phyloP scores from a whole-genome alignment of 1,140 invertebrate species.

The Brachionus paranguensis region DNA sequence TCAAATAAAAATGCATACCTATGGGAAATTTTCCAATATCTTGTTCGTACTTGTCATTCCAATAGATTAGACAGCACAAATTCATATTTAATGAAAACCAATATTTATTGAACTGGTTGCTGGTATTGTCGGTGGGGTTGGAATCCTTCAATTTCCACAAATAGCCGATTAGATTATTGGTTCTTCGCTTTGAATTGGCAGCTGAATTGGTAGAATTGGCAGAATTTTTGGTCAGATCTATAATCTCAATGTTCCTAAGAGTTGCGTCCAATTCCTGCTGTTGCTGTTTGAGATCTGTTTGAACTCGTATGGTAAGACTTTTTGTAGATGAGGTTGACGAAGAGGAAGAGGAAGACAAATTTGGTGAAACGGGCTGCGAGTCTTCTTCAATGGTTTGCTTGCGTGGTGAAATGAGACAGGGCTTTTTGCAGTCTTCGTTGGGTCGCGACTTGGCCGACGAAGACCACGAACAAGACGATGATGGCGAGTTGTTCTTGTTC shows the following conservation, averaged over 20 bases:
- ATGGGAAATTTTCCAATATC: slow-evolving; percentile 12
- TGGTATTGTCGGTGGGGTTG: background rate
- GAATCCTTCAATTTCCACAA: slow-evolving; percentile 20
- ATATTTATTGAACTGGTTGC: slow-evolving; percentile 10
- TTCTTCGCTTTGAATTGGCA: background rate
- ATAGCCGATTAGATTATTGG: background rate
- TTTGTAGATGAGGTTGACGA: background rate
- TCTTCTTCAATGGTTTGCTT: slow-evolving; percentile 4
- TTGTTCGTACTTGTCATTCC: slow-evolving; percentile 27
- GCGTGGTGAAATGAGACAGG: background rate
- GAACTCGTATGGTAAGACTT: background rate
- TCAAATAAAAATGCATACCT: background rate
- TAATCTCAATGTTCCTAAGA: background rate
- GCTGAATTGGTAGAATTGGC: background rate
- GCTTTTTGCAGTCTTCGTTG: slow-evolving; percentile 16
- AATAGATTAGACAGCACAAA: slow-evolving; percentile 16
- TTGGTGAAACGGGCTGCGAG: background rate
- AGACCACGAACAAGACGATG: slow-evolving; percentile 7
- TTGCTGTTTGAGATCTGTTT: background rate
- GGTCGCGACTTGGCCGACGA: background rate
- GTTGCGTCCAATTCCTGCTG: background rate
- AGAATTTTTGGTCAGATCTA: background rate
- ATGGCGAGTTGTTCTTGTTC: slow-evolving; percentile 5
- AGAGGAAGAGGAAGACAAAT: background rate
- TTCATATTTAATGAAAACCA: slow-evolving; percentile 19